Conservation (phyloP, 2,888 invertebrate genomes). For the Microplitis deprimator region DNA sequence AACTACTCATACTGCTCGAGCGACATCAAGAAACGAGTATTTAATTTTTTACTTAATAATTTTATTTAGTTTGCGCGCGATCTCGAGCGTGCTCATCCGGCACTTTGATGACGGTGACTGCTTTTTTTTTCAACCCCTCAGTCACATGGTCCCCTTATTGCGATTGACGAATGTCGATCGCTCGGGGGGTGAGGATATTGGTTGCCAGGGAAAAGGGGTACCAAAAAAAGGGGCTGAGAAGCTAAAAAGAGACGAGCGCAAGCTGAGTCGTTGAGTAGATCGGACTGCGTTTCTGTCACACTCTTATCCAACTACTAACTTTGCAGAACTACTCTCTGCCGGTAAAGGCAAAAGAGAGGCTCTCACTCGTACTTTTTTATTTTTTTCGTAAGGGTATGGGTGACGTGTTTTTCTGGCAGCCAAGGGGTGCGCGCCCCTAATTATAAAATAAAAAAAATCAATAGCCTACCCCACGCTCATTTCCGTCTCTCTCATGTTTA, state of each 20-base stretch:
- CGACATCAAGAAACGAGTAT: background rate
- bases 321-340: conserved; percentile 7
- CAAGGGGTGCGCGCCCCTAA: conserved; percentile 70
- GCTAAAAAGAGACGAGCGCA: conserved; percentile 16
- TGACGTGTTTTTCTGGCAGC: conserved; percentile 70
- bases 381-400: conserved; percentile 49
- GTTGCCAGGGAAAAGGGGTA: conserved; percentile 7
- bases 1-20: too few species aligned
- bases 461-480: conserved; percentile 66
- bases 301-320: conserved; percentile 29
- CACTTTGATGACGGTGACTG: conserved; percentile 30
- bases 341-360: conserved; percentile 23
- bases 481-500: conserved; percentile 47
- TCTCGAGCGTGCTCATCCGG: conserved; percentile 20
- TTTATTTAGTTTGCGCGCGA: background rate
- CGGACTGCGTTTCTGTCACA: conserved; percentile 46
- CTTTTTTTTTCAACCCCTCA: conserved; percentile 36
- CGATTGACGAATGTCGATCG: conserved; percentile 46
- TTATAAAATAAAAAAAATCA: conserved; percentile 72
- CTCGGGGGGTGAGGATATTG: conserved; percentile 13
- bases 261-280: conserved; percentile 19
- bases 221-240: conserved; percentile 29
- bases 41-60: background rate
- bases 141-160: conserved; percentile 17
- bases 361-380: conserved; percentile 21